phyloP scores from a whole-genome alignment of 2,113 vertebrate genomes.

The Leiothrix lutea region DNA sequence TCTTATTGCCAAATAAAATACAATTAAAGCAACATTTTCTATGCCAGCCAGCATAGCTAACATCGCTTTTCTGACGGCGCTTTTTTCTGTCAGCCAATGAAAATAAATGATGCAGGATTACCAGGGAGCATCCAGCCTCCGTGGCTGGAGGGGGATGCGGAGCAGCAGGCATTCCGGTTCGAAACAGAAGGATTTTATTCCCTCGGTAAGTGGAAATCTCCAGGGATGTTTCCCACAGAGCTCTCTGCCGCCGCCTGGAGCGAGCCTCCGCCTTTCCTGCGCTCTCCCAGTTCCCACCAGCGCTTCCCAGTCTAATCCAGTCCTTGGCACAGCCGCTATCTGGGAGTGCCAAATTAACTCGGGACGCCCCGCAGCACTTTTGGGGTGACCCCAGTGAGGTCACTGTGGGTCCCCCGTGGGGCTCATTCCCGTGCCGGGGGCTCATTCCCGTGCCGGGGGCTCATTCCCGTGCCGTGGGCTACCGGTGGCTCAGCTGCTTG shows the following conservation, averaged over 20 bases:
- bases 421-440: neutral
- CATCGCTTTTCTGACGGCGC: constrained; percentile 8
- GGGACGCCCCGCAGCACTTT: neutral
- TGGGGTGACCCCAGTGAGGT: neutral
- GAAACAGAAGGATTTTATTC: constrained; percentile 8
- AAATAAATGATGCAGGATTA: constrained; percentile 27
- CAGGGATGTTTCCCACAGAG: neutral
- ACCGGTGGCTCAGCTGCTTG: constrained; percentile 57
- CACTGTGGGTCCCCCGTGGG: neutral
- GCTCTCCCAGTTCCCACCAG: neutral
- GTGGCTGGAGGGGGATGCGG: constrained; percentile 3
- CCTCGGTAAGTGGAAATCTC: neutral
- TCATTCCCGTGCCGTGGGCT: neutral
- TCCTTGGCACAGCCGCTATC: fast-evolving
- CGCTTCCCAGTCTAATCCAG: neutral
- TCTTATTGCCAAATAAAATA: constrained; percentile 49
- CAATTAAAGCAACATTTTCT: constrained; percentile 46
- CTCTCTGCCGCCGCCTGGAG: neutral
- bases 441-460: neutral
- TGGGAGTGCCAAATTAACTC: neutral
- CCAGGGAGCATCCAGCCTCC: neutral
- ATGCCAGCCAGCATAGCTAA: constrained; percentile 11
- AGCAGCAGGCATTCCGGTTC: neutral
- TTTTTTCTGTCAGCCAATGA: constrained; percentile 41
- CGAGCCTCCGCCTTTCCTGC: neutral